phyloP scores from a whole-genome alignment of 1,140 invertebrate genomes.

The Proales similis region DNA sequence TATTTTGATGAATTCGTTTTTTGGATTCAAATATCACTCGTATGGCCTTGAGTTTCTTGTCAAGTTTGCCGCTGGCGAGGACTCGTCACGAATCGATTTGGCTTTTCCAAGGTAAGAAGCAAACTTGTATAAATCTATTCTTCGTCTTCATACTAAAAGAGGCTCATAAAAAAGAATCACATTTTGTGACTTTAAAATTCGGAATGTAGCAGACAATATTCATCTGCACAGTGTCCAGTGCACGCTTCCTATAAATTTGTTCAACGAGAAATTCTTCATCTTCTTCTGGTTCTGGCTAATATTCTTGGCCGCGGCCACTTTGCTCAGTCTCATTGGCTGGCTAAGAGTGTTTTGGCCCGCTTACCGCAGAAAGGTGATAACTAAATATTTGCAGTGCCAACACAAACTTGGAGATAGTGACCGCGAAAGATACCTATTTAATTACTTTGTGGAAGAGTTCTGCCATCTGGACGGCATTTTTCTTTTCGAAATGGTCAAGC shows the following conservation, averaged over 20 bases:
- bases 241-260: conserved; percentile 57
- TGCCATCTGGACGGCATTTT: conserved; percentile 56
- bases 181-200: conserved; percentile 56
- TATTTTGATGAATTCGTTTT: conserved; percentile 44
- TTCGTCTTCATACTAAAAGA: too few relatives aligned
- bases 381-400: conserved; percentile 51
- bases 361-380: conserved; percentile 43
- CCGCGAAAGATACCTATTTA: conserved; percentile 44
- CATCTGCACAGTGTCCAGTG: conserved; percentile 57
- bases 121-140: too few relatives aligned
- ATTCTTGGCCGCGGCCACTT: conserved; percentile 53
- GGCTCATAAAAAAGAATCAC: too few relatives aligned
- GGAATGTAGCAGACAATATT: conserved; percentile 54
- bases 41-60: conserved; percentile 54
- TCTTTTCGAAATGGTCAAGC: conserved; percentile 43
- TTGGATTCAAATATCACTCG: conserved; percentile 52
- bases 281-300: conserved; percentile 59
- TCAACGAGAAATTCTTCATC: conserved; percentile 59
- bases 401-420: conserved; percentile 46
- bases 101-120: conserved; percentile 40
- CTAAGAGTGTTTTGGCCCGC: conserved; percentile 44
- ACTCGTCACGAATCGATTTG: conserved; percentile 50
- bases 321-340: conserved; percentile 46
- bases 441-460: conserved; percentile 55
- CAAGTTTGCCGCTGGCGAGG: conserved; percentile 49